Base-by-base conservation (phyloP, 2,113 vertebrate genomes). In the Oreochromis aureus region DNA sequence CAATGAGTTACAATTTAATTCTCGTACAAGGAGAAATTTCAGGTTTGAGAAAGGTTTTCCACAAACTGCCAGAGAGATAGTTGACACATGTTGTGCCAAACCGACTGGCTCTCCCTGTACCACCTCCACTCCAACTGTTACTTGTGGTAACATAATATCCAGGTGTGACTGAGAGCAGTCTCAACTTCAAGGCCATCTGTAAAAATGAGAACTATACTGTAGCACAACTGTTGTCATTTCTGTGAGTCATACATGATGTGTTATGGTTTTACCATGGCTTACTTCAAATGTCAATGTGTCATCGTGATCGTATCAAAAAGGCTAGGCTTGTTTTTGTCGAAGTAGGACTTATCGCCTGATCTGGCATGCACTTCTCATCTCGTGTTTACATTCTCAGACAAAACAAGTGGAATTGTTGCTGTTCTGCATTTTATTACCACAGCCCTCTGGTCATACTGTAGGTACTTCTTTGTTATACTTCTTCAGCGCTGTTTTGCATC, bases 361-460 rank as follows among this genome's bases (percentile, higher is more conserved):
- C 54, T 39, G 7, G 27, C 22, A 10, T 19, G 15, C 39, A 73
- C 27, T 59, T 63, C 30, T 82, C 12, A 48, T 80, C 22, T 76
- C 59, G 48, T 19, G 10, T 81, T 78, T 22, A 71, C 8, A 30
- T 41, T 9, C 32, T 78, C 27, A 32, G 8, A 83, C 16, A 44
- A 16, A 69, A 80, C 66, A 39, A 63, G 16, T 22, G 13, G 15
- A 55, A 76, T 51, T 18, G 66, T 89, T 88, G 85, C 80, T 85
- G 71, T 91, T 93, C 89, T 89, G 82, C 84, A 56, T 66, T 89
- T 80, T 44, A 4, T 84, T 4, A 82, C 36, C 84, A 48, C 80
- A 85, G 71, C 30, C 59, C 6, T n/a, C 48, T 7, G 55, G 79
- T 73, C 34, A 73, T 5, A 30, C 10, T 3, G 55, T 5, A 82